Conservation (phyloP, 2,113 vertebrate species). For the Perca flavescens region DNA sequence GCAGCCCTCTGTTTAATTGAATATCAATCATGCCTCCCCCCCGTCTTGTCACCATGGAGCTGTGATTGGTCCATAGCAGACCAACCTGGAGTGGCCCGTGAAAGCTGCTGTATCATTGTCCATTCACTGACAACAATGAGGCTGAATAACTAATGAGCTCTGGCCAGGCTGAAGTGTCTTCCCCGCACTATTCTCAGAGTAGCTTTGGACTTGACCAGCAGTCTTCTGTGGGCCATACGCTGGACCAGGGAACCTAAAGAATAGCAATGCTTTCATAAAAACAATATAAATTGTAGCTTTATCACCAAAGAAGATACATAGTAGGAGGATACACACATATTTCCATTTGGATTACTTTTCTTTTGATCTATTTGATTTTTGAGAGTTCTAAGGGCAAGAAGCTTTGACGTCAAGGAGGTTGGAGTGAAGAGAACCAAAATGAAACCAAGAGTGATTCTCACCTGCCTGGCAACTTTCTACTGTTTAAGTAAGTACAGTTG, state of each 20-base stretch:
- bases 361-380: slow-evolving; percentile 29
- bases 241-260: slow-evolving; percentile 40
- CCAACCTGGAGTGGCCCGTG: slow-evolving; percentile 51
- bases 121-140: slow-evolving; percentile 73
- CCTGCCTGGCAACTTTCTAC: slow-evolving; percentile 58
- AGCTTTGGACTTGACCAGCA: slow-evolving; percentile 76
- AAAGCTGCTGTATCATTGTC: slow-evolving; percentile 49
- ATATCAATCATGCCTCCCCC: slow-evolving; percentile 60
- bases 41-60: background rate
- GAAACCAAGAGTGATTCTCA: slow-evolving; percentile 71
- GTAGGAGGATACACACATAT: background rate
- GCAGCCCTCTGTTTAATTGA: slow-evolving; percentile 57
- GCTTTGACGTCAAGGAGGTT: slow-evolving; percentile 24
- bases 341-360: slow-evolving; percentile 47
- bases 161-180: slow-evolving; percentile 52
- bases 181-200: slow-evolving; percentile 40
- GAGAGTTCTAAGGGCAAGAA: slow-evolving; percentile 7
- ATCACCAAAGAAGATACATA: slow-evolving; percentile 46
- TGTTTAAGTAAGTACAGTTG: slow-evolving; percentile 78
- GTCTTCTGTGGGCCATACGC: slow-evolving; percentile 50
- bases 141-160: slow-evolving; percentile 75
- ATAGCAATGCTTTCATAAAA: slow-evolving; percentile 65
- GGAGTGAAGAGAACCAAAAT: slow-evolving; percentile 71
- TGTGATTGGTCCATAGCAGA: slow-evolving; percentile 64
- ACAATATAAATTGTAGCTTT: slow-evolving; percentile 6